These are phyloP conservation scores for Oscheius sp. DNA, from an alignment of 2,888 invertebrate species.

Conservation along the genomic window DNA sequence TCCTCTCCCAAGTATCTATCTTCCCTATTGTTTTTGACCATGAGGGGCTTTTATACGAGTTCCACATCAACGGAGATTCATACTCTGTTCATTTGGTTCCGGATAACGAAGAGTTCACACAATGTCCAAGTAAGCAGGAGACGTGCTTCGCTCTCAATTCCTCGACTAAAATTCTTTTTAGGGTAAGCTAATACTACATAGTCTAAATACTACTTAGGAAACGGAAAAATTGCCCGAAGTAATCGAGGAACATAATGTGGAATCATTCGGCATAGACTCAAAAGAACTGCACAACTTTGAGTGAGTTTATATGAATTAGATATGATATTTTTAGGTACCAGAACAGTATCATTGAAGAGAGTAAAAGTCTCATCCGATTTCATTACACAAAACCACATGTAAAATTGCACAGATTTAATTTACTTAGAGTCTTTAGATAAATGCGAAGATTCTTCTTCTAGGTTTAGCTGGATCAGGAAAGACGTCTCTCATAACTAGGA, in stretches of 20 bases:
- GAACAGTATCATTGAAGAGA: background rate
- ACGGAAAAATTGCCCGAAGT: background rate
- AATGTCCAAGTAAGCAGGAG: background rate
- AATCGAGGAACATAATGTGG: background rate
- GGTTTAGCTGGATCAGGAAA: conserved; percentile 47
- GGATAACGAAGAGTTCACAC: background rate
- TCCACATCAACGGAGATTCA: background rate
- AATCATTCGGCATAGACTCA: background rate
- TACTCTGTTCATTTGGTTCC: background rate
- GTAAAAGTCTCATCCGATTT: background rate
- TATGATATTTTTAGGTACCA: background rate
- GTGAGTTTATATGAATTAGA: background rate
- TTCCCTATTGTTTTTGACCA: conserved; percentile 11
- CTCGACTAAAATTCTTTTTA: background rate
- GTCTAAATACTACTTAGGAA: background rate
- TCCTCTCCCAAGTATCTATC: background rate
- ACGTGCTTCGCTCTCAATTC: conserved; percentile 1
- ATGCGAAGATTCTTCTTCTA: conserved; percentile 28
- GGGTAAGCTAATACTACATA: background rate
- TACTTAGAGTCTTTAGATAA: conserved; percentile 16
- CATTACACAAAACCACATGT: background rate
- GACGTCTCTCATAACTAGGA: conserved; percentile 41
- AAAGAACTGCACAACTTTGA: background rate
- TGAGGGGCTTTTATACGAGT: background rate
- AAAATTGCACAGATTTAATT: background rate